Percentiles rank a stretch among this genome's conserved stretches.
Conservation (phyloP, 2,797 vertebrate species). For the Cephalopachus bancanus region DNA sequence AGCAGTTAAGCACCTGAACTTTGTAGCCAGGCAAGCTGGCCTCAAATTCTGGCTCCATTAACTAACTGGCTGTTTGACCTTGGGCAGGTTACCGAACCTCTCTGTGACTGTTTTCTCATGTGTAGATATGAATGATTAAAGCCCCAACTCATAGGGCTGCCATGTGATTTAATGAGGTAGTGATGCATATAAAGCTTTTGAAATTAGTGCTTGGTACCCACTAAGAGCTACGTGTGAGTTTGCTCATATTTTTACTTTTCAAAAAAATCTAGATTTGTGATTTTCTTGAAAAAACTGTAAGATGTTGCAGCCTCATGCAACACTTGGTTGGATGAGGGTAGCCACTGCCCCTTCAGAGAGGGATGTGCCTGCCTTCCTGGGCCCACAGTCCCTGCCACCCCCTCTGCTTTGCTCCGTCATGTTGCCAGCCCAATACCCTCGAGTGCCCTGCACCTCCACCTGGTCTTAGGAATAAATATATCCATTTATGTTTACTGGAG, state of each 20-base stretch:
- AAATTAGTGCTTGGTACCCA: slow-evolving; percentile 6
- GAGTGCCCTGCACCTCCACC: not conserved
- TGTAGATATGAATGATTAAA: not conserved
- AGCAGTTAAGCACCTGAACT: not conserved
- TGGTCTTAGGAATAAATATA: not conserved
- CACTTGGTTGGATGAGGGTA: not conserved
- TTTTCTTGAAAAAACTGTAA: slow-evolving; percentile 17
- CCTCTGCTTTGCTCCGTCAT: not conserved
- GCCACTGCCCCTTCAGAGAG: not conserved
- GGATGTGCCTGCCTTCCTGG: not conserved
- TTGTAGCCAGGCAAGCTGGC: not conserved
- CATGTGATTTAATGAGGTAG: slow-evolving; percentile 39
- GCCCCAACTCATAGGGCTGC: not conserved
- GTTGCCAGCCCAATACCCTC: not conserved
- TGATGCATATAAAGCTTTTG: not conserved
- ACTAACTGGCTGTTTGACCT: slow-evolving; percentile 21
- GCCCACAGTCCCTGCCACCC: accelerated
- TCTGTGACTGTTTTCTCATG: not conserved
- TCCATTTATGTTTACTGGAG: not conserved
- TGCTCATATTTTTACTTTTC: not conserved
- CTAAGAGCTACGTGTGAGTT: not conserved
- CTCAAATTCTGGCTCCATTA: not conserved
- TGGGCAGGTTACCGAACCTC: not conserved
- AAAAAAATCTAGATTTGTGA: not conserved
- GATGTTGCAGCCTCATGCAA: not conserved